Percentiles rank a stretch among this genome's conserved stretches.
phyloP scores from a whole-genome alignment of 2,113 vertebrate species.

The Nestor notabilis region DNA sequence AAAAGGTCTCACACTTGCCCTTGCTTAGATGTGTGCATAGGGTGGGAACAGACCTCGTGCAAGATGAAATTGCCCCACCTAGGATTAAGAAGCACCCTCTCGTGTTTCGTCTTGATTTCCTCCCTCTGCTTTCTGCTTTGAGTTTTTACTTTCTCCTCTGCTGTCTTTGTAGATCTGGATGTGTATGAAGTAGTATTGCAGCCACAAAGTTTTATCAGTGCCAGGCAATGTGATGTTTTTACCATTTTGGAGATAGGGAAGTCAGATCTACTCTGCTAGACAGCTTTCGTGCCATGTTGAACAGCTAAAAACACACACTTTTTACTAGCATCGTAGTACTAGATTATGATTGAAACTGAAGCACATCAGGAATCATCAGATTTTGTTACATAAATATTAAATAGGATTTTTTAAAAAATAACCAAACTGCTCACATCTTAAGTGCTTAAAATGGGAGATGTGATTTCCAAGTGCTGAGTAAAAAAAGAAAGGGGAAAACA shows the following conservation, averaged over 20 bases:
- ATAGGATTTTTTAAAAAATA: constrained; percentile 33
- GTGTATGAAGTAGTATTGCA: constrained; percentile 10
- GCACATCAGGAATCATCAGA: constrained; percentile 26
- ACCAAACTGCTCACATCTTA: not conserved
- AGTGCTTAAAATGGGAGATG: constrained; percentile 43
- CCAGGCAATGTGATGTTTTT: not conserved
- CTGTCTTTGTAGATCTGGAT: not conserved
- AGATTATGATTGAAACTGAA: constrained; percentile 50
- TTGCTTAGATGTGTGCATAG: accelerated
- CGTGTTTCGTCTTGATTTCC: not conserved
- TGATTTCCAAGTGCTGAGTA: constrained; percentile 27
- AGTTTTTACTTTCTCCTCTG: not conserved
- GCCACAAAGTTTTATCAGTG: not conserved
- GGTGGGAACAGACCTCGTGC: not conserved
- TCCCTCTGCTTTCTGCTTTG: not conserved
- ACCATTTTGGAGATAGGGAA: not conserved
- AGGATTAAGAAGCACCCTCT: not conserved
- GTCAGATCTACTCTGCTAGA: not conserved
- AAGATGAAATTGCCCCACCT: not conserved
- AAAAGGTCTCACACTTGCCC: not conserved
- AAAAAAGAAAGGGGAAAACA: constrained; percentile 40
- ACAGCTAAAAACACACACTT: not conserved
- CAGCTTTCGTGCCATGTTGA: not conserved
- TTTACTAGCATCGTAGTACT: not conserved
- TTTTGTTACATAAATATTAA: constrained; percentile 66